Conservation (phyloP, 2,888 invertebrate genomes). For the Penaeus monodon region DNA sequence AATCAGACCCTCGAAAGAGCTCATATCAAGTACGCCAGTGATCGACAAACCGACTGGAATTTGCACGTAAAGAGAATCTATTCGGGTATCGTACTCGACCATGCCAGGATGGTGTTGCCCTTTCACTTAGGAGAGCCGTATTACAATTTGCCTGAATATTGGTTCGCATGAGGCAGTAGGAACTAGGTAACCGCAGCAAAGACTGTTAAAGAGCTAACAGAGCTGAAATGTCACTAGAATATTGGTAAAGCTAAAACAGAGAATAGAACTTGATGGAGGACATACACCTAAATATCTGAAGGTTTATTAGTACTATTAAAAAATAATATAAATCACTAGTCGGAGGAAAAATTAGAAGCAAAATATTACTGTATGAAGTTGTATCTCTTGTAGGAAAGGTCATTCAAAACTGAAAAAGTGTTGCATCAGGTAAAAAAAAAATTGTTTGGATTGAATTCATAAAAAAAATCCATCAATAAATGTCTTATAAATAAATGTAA, state of each 20-base stretch:
- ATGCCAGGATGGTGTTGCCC: constrained; percentile 37
- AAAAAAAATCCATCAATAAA: too few species aligned
- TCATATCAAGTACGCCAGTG: constrained; percentile 35
- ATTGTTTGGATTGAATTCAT: too few species aligned
- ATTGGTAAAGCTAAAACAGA: constrained; percentile 29
- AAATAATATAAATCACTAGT: constrained; percentile 32
- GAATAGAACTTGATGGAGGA: constrained; percentile 24
- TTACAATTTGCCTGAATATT: constrained; percentile 17
- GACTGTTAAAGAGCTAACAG: constrained; percentile 28
- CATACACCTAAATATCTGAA: constrained; percentile 23
- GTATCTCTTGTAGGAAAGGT: constrained; percentile 26
- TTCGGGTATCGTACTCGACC: constrained; percentile 29
- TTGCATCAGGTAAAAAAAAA: constrained; percentile 11
- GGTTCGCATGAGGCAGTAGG: constrained; percentile 1
- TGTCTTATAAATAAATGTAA: too few species aligned
- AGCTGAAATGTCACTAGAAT: constrained; percentile 22
- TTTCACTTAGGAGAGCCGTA: constrained; percentile 29
- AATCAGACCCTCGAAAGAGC: constrained; percentile 30
- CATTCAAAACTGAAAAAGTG: constrained; percentile 25
- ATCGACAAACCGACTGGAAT: constrained; percentile 23
- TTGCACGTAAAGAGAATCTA: constrained; percentile 28
- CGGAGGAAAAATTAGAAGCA: constrained; percentile 35
- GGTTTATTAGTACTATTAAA: constrained; percentile 36
- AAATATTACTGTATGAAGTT: constrained; percentile 27
- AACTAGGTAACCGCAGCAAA: constrained; percentile 8